Evolutionary conservation across 35 echinoderm and acorn worm genomes (phyloP).

Genomic region (Nesometra sesokonis): DNA sequence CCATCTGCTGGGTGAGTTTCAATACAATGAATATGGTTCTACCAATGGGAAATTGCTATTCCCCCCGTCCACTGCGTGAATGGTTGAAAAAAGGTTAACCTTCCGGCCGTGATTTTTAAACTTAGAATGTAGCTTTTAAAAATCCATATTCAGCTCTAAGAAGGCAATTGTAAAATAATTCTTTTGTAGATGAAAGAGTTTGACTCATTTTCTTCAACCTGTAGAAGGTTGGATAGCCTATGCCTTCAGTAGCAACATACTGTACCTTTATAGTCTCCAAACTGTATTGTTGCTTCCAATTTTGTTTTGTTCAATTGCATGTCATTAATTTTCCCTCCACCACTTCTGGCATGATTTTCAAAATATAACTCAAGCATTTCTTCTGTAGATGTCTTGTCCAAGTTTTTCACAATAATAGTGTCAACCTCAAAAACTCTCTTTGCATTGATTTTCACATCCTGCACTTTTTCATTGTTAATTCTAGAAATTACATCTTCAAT

Average conservation of each 20-base stretch:
- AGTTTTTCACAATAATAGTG: constrained; percentile 17
- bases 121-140: too few species aligned
- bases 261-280: constrained; percentile 33
- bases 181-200: not conserved
- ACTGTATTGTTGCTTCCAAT: constrained; percentile 12
- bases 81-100: too few species aligned
- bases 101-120: too few species aligned
- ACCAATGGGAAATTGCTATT: too few species aligned
- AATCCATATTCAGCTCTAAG: too few species aligned
- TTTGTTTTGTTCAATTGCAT: not conserved
- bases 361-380: constrained; percentile 28
- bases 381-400: not conserved
- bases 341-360: constrained; percentile 28
- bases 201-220: not conserved
- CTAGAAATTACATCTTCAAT: not conserved
- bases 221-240: not conserved
- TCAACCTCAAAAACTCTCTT: constrained; percentile 7
- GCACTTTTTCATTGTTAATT: not conserved
- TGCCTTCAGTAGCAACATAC: not conserved
- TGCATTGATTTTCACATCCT: not conserved
- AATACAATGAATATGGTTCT: too few species aligned
- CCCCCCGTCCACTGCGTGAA: too few species aligned
- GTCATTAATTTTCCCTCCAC: constrained; percentile 20
- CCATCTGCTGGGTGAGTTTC: too few species aligned
- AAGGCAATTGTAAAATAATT: not conserved